Conservation (phyloP, 1,140 invertebrate genomes). For the Parasteatoda tepidariorum region DNA sequence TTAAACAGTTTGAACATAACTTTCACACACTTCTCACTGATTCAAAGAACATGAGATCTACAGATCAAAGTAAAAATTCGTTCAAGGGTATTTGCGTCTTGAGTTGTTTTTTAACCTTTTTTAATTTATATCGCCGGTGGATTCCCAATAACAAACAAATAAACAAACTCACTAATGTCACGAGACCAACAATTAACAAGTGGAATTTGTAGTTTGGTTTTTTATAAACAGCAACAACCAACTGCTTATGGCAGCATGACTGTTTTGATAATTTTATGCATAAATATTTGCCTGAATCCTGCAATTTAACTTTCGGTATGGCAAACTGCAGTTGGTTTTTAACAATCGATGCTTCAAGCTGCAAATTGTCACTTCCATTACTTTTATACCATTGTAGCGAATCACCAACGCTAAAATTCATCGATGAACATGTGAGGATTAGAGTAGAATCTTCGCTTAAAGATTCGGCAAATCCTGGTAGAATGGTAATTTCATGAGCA, state of each 20-base stretch:
- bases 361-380: background rate
- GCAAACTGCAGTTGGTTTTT: background rate
- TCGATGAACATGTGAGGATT: background rate
- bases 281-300: constrained; percentile 15
- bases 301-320: background rate
- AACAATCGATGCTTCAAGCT: background rate
- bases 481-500: background rate
- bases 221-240: constrained; percentile 25
- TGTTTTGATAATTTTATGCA: background rate
- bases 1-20: too few relatives aligned
- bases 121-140: background rate
- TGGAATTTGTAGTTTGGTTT: constrained; percentile 39
- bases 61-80: background rate
- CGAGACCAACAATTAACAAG: constrained; percentile 21
- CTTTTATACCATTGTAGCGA: constrained; percentile 10
- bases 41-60: too few relatives aligned
- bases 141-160: constrained; percentile 33
- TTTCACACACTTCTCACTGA: too few relatives aligned
- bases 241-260: constrained; percentile 7
- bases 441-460: constrained; percentile 16
- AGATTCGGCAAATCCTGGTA: background rate
- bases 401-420: background rate
- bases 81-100: constrained; percentile 3
- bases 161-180: constrained; percentile 3
- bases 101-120: constrained; percentile 13